Evolutionary conservation across 2,888 invertebrate genomes (phyloP), one percentile per base, ranked within the genome.

Genomic region (Lochmaea capreae): DNA sequence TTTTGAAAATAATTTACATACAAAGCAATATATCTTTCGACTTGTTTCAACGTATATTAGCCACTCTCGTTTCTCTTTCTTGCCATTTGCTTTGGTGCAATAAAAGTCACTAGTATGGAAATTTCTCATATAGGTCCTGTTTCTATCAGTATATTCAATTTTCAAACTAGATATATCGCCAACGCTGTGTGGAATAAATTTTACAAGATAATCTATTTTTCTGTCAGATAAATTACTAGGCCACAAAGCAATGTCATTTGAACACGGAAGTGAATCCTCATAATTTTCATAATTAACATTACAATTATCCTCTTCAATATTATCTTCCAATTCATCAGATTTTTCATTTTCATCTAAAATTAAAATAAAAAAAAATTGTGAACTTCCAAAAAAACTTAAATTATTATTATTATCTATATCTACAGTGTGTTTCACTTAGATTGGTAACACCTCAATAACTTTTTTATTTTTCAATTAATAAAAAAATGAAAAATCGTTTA

Each of bases 11-110:
- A 26, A 26, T 26, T 26, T 26, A 26, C 26, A 26, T 26, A 26
- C 26, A 26, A 26, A 26, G 26, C 26, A 26, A 26, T 26, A 26
- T 26, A 26, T 26, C 26, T 26, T 49, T 66, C 66, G 66, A 66
- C 66, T 66, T n/a, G 66, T 66, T 66, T 52, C 66, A 66, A 49
- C 49, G 66, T 66, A 65, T 43, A 66, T 66, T 16, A 66, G 49
- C 49, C 66, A 66, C 66, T 66, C 66, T 66, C 66, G 66, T 66
- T 66, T 66, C 66, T 66, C 66, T 66, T 46, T 66, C 66, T 49
- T 49, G 46, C 66, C 66, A 66, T 66, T 66, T 66, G 66, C 66
- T 66, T 66, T 66, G 49, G 66, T 66, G 52, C 66, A 66, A 66
- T 66, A 66, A 49, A 66, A 52, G 66, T 66, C 49, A 49, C 65